Evolutionary conservation across 2,113 vertebrate species (phyloP).

Genomic region (Noturus placidus): DNA sequence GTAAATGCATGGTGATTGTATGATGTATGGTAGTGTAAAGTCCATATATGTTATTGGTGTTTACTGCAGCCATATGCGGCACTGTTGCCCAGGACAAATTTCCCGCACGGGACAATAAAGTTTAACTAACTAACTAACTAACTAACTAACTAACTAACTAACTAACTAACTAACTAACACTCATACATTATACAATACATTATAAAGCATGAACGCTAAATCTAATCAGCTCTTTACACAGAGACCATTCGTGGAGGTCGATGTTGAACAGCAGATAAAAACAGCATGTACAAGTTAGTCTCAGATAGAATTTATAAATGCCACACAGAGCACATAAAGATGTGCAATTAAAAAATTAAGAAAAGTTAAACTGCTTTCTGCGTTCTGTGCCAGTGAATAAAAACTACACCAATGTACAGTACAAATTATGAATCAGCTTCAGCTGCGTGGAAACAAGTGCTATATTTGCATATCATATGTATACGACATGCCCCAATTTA

Average conservation of each 20-base stretch:
- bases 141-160: too few species aligned
- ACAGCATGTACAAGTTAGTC: background rate
- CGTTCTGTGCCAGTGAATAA: background rate
- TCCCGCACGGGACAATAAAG: too few species aligned
- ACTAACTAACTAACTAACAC: too few species aligned
- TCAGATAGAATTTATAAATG: background rate
- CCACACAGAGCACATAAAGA: background rate
- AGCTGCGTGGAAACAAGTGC: background rate
- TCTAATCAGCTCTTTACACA: background rate
- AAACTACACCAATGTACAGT: background rate
- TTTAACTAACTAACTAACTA: too few species aligned
- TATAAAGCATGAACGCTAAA: background rate
- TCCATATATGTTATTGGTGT: too few species aligned
- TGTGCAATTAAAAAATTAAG: too few species aligned
- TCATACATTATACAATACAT: background rate
- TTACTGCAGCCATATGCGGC: too few species aligned
- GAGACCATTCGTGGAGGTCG: background rate
- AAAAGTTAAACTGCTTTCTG: background rate
- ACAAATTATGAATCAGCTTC: background rate
- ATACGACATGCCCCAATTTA: background rate
- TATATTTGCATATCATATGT: background rate
- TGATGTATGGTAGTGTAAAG: too few species aligned
- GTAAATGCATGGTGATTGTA: too few species aligned
- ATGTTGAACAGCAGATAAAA: background rate
- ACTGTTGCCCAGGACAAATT: too few species aligned